Base-by-base conservation (phyloP, 2,797 vertebrate species). In the Cheracebus regulus region DNA sequence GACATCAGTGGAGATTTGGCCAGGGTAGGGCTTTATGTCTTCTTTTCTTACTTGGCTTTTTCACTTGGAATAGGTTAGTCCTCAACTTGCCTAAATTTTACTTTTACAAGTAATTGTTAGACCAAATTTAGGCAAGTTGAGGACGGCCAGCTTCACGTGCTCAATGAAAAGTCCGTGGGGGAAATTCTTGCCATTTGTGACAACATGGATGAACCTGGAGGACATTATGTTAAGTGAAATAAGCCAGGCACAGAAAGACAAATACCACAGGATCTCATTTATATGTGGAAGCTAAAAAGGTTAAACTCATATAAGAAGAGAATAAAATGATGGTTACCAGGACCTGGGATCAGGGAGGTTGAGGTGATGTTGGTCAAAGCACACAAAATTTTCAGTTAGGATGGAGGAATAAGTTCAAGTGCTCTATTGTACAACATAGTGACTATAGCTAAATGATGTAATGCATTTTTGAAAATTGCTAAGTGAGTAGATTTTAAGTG, bases 91-190 rank as follows among this genome's bases (percentile, higher is more conserved):
- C 52, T 55, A 55, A 22, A 55, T 22, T 55, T 55, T 55, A 82
- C 44, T 81, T 93, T 96, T 95, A 81, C 46, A 93, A 93, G 86
- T 87, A 88, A 92, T 44, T 22, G 19, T 17, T 64, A 20, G n/a
- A 20, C 41, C 28, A n/a, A n/a, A 13, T 64, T 94, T 93, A 73
- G 88, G n/a, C 72, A 89, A 46, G 36, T 9, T 61, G 64, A 61
- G 24, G 72, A 87, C 52, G 22, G 55, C 30, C 50, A 83, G 22
- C 9, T 95, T 90, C 61, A 14, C 41, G 41, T 33, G 30, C 48
- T 94, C 48, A 7, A 48, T 75, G 90, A 72, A 70, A 92, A n/a
- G 41, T 41, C 11, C 46, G 5, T 50, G 33, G 80, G 48, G 28
- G 17, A 58, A 24, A 20, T 28, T 72, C 24, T 30, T 61, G 28